A percentile compares a stretch with the other conserved stretches of the same genome.
Evolutionary conservation across 2,797 vertebrate species (phyloP).

Genomic region (Microcaecilia unicolor): DNA sequence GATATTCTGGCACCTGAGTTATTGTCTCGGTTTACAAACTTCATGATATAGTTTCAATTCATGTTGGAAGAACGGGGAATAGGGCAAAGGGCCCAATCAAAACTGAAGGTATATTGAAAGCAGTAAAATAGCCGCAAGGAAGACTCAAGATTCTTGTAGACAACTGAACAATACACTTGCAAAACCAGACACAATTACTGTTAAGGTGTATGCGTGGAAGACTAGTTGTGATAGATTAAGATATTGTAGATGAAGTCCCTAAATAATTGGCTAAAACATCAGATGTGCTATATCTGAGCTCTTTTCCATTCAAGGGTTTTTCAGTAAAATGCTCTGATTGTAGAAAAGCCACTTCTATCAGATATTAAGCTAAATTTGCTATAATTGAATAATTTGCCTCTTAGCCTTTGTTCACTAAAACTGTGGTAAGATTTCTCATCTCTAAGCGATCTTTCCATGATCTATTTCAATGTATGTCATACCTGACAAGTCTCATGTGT

Average conservation of each 20-base stretch:
- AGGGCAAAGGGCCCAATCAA: too few species aligned
- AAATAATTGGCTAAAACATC: slow-evolving; percentile 55
- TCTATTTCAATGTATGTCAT: slow-evolving; percentile 60
- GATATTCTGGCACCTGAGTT: too few species aligned
- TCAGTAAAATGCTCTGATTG: slow-evolving; percentile 52
- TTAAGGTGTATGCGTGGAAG: slow-evolving; percentile 17
- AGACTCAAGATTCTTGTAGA: too few species aligned
- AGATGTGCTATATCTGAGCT: slow-evolving; percentile 39
- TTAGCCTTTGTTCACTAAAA: slow-evolving; percentile 66
- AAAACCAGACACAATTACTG: slow-evolving; percentile 21
- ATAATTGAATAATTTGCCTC: slow-evolving; percentile 70
- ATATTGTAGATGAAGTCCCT: slow-evolving; percentile 52
- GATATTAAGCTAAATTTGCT: slow-evolving; percentile 68
- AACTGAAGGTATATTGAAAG: too few species aligned
- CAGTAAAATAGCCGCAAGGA: too few species aligned
- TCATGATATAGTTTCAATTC: too few species aligned
- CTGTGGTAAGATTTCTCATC: slow-evolving; percentile 50
- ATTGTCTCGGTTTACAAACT: too few species aligned
- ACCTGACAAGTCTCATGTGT: slow-evolving; percentile 53
- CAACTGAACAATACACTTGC: not conserved
- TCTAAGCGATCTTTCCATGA: slow-evolving; percentile 47
- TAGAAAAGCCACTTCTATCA: slow-evolving; percentile 61
- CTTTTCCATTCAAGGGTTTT: slow-evolving; percentile 53
- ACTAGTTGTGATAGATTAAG: slow-evolving; percentile 39
- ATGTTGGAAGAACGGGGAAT: too few species aligned